phyloP scores from a whole-genome alignment of 2,797 vertebrate species.

The Squalus acanthias region DNA sequence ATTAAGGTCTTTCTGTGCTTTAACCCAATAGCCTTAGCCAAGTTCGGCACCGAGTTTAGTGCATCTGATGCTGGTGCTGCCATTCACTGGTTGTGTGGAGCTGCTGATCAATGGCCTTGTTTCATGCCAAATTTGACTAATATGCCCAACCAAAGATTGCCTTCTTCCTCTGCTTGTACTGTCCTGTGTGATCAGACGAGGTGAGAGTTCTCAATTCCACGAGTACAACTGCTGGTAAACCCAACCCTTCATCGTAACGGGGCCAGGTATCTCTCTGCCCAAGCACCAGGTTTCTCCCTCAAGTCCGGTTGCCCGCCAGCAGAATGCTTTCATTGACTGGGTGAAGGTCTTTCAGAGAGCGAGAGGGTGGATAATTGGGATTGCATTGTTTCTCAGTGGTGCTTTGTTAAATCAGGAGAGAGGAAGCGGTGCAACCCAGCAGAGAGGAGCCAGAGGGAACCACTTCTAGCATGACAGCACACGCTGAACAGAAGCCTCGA shows the following conservation, averaged over 20 bases:
- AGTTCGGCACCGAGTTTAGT: no score
- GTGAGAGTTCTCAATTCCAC: not conserved
- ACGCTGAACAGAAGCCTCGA: not conserved
- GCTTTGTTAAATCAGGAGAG: not conserved
- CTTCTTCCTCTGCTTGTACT: not conserved
- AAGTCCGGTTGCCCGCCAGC: not conserved
- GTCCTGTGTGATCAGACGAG: not conserved
- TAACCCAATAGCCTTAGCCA: no score
- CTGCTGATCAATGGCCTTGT: not conserved
- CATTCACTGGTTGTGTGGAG: not conserved
- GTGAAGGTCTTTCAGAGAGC: not conserved
- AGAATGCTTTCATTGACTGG: not conserved
- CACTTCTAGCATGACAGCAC: not conserved
- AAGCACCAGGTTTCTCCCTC: not conserved
- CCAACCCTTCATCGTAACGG: not conserved
- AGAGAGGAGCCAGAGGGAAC: not conserved
- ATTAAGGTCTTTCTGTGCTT: no score
- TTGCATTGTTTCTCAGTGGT: not conserved
- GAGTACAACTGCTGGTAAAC: not conserved
- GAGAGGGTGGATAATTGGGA: not conserved
- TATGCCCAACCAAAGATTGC: not conserved
- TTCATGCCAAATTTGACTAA: not conserved
- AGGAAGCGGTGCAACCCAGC: not conserved
- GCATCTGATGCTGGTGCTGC: no score
- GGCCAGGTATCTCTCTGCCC: no score